phyloP scores from a whole-genome alignment of 2,888 invertebrate genomes.

The Acanthopleura granulata region DNA sequence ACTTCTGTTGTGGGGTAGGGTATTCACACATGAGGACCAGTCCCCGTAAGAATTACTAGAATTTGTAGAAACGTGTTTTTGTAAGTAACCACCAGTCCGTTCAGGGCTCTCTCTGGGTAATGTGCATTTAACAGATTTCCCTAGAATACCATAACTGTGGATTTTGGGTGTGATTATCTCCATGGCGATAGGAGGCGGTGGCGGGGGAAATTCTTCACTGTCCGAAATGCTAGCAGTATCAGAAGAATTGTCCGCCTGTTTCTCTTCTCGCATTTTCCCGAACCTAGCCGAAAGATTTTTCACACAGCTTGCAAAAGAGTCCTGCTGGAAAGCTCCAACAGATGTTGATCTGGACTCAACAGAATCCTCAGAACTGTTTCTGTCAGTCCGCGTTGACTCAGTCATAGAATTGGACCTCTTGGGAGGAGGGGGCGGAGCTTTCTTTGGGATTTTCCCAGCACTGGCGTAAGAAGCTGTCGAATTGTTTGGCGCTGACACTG shows the following conservation, averaged over 20 bases:
- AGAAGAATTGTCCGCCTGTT: conserved; percentile 38
- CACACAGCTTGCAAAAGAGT: conserved; percentile 69
- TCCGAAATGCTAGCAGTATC: conserved; percentile 54
- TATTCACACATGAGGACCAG: neutral
- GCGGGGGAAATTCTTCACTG: conserved; percentile 64
- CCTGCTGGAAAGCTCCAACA: conserved; percentile 39
- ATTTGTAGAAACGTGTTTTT: neutral
- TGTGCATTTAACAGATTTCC: conserved; percentile 42
- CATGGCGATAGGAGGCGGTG: conserved; percentile 63
- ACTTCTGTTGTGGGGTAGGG: neutral
- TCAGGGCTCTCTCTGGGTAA: conserved; percentile 10
- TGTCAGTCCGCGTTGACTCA: neutral
- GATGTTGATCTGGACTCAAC: conserved; percentile 18
- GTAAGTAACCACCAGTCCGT: neutral
- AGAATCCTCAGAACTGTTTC: conserved; percentile 7
- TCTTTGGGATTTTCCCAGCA: conserved; percentile 38
- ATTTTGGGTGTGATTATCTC: conserved; percentile 63
- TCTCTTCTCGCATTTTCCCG: conserved; percentile 58
- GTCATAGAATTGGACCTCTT: conserved; percentile 70
- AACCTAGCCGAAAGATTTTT: conserved; percentile 60
- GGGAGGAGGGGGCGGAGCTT: conserved; percentile 71
- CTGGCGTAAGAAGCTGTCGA: neutral
- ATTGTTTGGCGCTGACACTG: neutral
- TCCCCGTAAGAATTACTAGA: conserved; percentile 9
- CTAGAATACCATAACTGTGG: conserved; percentile 60